Base-by-base conservation (phyloP, 2,113 vertebrate genomes). In the Gorsachius goisagi region DNA sequence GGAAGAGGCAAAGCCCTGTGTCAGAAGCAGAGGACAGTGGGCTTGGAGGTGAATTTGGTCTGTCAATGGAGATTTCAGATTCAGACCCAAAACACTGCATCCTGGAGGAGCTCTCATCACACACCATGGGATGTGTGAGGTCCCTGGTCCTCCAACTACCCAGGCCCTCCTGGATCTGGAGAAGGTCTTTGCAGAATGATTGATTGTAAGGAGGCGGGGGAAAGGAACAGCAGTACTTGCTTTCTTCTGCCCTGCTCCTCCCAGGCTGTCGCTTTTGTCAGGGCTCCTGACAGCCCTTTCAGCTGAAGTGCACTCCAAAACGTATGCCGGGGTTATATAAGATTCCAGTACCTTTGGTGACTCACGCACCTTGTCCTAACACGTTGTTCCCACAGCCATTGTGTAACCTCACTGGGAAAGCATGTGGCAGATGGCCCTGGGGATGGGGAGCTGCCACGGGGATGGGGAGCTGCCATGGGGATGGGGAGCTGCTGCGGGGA, bases 221-320 rank as follows among this genome's bases (percentile, higher is more conserved):
- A 39, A 89, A 92, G 64, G 22, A 86, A 55, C 9, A 52, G 53
- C 50, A 85, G 19, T 37, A 60, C 82, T 85, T 87, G 17, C 53
- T 81, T 85, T 78, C 82, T 80, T 81, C 69, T 84, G 60, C 55
- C 60, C 47, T 64, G 87, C 78, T 90, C 55, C 80, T 91, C 89
- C 78, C 63, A 88, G 92, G 64, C 88, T 91, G 85, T 63, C 19
- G 7, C 72, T 93, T 85, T 66, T 88, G 47, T 94, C 91, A 95
- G 76, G 91, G 83, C 60, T 95, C 74, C 85, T 91, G 89, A 96
- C 94, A 97, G 77, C 80, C 93, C 74, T 23, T 94, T 90, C 88
- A 87, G 92, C 76, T 93, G 83, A 93, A 96, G 81, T 37, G 35
- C 63, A 75, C 78, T 91, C 83, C 67, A 81, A 62, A 94, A 96